A percentile compares a stretch with the other conserved stretches of the same genome.
Conservation (phyloP, 2,113 vertebrate species). For the Willisornis vidua region DNA sequence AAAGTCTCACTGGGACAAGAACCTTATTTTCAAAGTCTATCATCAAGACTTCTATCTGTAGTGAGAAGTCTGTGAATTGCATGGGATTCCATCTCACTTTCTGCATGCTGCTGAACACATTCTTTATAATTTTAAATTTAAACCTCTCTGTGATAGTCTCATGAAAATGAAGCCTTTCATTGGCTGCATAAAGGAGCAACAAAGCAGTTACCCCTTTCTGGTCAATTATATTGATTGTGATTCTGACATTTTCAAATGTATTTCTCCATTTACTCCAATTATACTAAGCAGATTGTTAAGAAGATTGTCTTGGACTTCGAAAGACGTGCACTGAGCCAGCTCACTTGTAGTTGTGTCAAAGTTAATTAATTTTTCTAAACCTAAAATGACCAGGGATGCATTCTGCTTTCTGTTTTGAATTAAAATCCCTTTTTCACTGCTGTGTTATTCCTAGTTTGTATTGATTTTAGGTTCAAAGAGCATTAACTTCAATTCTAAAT, state of each 20-base stretch:
- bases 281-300: conserved; percentile 40
- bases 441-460: conserved; percentile 24
- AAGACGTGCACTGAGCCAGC: neutral
- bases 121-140: conserved; percentile 27
- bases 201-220: conserved; percentile 6
- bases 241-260: conserved; percentile 44
- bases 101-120: neutral
- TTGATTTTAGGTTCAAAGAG: conserved; percentile 51
- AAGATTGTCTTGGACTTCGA: conserved; percentile 36
- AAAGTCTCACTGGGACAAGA: neutral
- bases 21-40: neutral
- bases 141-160: neutral
- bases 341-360: conserved; percentile 48
- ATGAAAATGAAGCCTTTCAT: neutral
- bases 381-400: conserved; percentile 34
- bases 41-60: neutral
- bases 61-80: neutral
- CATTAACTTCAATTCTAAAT: conserved; percentile 47
- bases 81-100: neutral
- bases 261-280: conserved; percentile 54
- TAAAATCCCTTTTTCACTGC: conserved; percentile 46
- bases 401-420: conserved; percentile 53
- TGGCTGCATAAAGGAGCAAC: neutral
- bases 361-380: conserved; percentile 58
- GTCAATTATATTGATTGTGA: conserved; percentile 41